phyloP scores from a whole-genome alignment of 1,140 invertebrate genomes.

The Olivierus martensii region DNA sequence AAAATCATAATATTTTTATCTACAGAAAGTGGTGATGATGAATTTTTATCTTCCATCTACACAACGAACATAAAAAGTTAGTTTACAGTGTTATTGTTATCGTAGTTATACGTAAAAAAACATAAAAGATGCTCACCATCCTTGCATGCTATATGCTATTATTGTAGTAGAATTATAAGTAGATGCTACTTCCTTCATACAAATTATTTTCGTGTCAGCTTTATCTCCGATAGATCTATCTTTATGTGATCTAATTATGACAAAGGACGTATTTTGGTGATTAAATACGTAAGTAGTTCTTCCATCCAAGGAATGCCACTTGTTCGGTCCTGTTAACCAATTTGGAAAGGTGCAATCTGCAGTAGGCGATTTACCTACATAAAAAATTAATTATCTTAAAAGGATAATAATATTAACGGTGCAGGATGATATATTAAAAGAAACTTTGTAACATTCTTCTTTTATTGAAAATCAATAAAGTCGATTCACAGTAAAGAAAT shows the following conservation, averaged over 20 bases:
- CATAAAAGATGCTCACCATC: slow-evolving; percentile 13
- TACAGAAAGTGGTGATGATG: too few relatives aligned
- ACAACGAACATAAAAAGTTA: too few relatives aligned
- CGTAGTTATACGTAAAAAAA: too few relatives aligned
- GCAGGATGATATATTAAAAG: too few relatives aligned
- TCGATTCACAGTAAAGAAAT: too few relatives aligned
- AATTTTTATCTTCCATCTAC: too few relatives aligned
- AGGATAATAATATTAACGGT: too few relatives aligned
- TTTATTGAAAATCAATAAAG: too few relatives aligned
- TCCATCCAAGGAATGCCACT: slow-evolving; percentile 21
- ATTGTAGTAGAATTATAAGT: slow-evolving; percentile 11
- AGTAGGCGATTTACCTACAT: slow-evolving; percentile 18
- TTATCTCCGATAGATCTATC: neutral
- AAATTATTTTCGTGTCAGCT: slow-evolving; percentile 16
- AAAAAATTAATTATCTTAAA: too few relatives aligned
- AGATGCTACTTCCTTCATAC: slow-evolving; percentile 5
- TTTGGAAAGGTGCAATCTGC: slow-evolving; percentile 20
- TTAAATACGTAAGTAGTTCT: slow-evolving; percentile 16
- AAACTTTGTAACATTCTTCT: too few relatives aligned
- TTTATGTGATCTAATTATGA: slow-evolving; percentile 8
- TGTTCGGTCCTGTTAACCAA: slow-evolving; percentile 15
- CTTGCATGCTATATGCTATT: slow-evolving; percentile 17
- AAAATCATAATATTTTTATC: too few relatives aligned
- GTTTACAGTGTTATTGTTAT: too few relatives aligned
- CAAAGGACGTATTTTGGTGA: slow-evolving; percentile 17